Conservation (phyloP, 2,113 vertebrate genomes). For the Platichthys stellatus region DNA sequence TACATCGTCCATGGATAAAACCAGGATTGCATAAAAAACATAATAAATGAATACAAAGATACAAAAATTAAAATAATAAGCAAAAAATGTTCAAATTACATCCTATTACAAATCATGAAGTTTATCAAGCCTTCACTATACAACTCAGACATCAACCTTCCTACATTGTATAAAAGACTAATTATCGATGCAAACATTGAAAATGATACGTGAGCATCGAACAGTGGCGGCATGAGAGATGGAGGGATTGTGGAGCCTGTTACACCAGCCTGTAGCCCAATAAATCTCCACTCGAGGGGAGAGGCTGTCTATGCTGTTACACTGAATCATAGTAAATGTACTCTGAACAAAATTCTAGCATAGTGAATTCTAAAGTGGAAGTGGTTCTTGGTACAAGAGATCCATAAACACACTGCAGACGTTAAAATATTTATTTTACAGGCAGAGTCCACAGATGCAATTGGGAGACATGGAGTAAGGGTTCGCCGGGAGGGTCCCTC, state of each 20-base stretch:
- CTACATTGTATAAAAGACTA: neutral
- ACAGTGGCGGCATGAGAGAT: neutral
- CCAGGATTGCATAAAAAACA: too few species aligned
- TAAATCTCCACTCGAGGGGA: neutral
- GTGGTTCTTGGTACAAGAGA: neutral
- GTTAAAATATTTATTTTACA: neutral
- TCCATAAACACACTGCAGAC: neutral
- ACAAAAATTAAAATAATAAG: too few species aligned
- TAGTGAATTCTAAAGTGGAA: conserved; percentile 4
- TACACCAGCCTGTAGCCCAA: neutral
- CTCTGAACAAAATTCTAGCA: neutral
- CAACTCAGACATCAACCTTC: neutral
- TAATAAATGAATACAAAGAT: too few species aligned
- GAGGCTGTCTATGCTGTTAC: neutral
- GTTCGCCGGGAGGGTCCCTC: neutral
- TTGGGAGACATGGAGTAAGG: neutral
- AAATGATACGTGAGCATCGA: neutral
- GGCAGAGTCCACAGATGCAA: neutral
- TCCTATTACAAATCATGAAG: too few species aligned
- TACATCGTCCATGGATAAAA: too few species aligned
- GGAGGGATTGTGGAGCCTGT: neutral
- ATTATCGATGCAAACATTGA: neutral
- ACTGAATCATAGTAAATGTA: neutral
- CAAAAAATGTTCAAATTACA: too few species aligned
- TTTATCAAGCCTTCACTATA: neutral